These are phyloP conservation scores for Amazona vittata DNA, from an alignment of 2,113 vertebrate species.

Conservation along the genomic window DNA sequence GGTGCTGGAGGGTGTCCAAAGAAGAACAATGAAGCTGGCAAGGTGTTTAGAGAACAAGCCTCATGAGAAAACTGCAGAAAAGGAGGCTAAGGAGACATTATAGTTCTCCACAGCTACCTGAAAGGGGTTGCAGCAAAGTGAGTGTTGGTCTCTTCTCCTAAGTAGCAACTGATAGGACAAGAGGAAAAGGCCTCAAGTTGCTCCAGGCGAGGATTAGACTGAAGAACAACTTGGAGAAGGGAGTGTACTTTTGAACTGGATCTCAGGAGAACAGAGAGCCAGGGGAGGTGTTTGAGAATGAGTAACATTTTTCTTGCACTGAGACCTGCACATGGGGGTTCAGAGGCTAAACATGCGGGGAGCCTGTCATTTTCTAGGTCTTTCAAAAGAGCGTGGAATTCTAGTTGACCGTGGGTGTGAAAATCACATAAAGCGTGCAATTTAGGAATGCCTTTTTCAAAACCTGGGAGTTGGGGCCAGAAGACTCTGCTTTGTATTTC, in stretches of 20 bases:
- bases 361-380: not conserved
- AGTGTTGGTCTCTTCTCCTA: not conserved
- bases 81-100: not conserved
- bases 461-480: fast-evolving
- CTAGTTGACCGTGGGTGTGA: fast-evolving
- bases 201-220: not conserved
- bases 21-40: not conserved
- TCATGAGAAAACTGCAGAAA: not conserved
- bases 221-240: not conserved
- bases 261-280: not conserved
- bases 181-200: not conserved
- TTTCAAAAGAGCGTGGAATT: not conserved
- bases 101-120: not conserved
- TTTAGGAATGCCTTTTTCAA: too few relatives aligned
- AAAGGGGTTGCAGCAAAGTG: not conserved
- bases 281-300: not conserved
- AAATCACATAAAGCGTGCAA: too few relatives aligned
- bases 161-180: not conserved
- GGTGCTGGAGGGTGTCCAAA: fast-evolving
- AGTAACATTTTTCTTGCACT: not conserved
- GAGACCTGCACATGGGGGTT: not conserved
- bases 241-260: not conserved
- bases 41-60: not conserved
- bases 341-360: not conserved
- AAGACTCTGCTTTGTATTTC: fast-evolving